These are phyloP conservation scores for Sycophila texana DNA, from an alignment of 2,888 invertebrate genomes.

Conservation along the genomic window DNA sequence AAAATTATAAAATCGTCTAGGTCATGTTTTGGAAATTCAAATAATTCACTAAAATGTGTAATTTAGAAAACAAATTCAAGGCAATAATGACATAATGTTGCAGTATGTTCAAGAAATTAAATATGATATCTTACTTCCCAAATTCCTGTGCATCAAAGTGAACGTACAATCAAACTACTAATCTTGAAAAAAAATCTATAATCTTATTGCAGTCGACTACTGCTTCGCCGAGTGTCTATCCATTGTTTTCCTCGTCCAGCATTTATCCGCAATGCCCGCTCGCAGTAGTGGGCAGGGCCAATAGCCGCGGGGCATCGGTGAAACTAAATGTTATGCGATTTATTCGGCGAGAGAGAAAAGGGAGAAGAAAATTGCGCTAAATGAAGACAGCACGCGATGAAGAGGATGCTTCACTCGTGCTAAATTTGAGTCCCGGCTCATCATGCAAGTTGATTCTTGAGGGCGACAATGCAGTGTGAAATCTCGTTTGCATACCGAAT, in stretches of 20 bases:
- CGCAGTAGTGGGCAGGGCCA: slow-evolving; percentile 49
- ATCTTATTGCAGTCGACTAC: not conserved
- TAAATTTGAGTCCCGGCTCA: not conserved
- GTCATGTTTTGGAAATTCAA: too few relatives aligned
- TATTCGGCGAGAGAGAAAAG: slow-evolving; percentile 52
- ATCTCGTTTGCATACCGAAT: slow-evolving; percentile 40
- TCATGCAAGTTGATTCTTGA: slow-evolving; percentile 2
- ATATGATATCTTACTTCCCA: too few relatives aligned
- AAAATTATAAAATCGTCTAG: too few relatives aligned
- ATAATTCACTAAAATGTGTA: too few relatives aligned
- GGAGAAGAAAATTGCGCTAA: not conserved
- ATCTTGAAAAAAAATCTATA: not conserved
- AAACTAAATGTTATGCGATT: slow-evolving; percentile 62
- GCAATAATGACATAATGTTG: too few relatives aligned
- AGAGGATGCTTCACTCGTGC: slow-evolving; percentile 14
- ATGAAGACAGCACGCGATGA: slow-evolving; percentile 42
- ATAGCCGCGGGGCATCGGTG: slow-evolving; percentile 60
- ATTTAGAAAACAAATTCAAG: too few relatives aligned
- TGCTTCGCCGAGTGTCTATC: not conserved
- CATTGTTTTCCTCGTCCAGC: not conserved
- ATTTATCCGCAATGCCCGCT: slow-evolving; percentile 1
- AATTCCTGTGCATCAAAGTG: too few relatives aligned
- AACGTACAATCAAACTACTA: too few relatives aligned
- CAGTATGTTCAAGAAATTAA: not conserved
- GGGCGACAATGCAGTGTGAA: slow-evolving; percentile 19